These are phyloP conservation scores for Hydrolagus colliei DNA, from an alignment of 2,797 vertebrate species.

Conservation along the genomic window DNA sequence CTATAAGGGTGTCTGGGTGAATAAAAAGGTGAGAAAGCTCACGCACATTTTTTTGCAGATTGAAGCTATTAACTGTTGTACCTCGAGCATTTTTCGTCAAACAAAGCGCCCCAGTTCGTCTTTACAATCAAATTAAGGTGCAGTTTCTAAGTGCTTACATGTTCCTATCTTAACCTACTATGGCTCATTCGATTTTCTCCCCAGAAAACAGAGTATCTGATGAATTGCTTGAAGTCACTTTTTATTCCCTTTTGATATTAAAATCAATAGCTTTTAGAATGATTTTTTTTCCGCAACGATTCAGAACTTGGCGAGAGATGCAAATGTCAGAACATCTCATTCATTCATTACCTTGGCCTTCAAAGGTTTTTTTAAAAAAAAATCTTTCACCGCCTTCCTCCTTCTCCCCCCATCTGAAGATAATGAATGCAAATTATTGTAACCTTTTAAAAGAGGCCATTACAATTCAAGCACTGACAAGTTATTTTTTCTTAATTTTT, in stretches of 20 bases:
- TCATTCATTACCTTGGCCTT: conserved; percentile 38
- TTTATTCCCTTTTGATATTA: conserved; percentile 53
- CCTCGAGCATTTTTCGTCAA: not conserved
- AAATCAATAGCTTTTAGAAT: conserved; percentile 50
- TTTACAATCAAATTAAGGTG: conserved; percentile 3
- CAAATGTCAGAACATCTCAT: conserved; percentile 35
- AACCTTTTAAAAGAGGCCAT: conserved; percentile 31
- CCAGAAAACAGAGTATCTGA: conserved; percentile 46
- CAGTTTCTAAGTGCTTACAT: conserved; percentile 7
- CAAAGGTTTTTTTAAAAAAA: not conserved
- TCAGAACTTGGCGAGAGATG: conserved; percentile 38
- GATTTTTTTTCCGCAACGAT: conserved; percentile 39
- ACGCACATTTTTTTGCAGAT: not conserved
- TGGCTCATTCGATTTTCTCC: conserved; percentile 9
- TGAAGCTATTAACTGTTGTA: conserved; percentile 22
- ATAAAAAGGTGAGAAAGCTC: not conserved
- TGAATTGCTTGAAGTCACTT: conserved; percentile 49
- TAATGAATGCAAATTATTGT: conserved; percentile 42
- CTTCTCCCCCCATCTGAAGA: conserved; percentile 28
- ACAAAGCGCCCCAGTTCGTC: too few relatives aligned
- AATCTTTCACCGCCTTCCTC: conserved; percentile 31
- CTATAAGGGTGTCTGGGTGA: not conserved
- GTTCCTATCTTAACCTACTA: conserved; percentile 11
- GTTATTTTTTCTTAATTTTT: not conserved
- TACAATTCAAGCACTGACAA: not conserved